Evolutionary conservation across 2,888 invertebrate genomes (phyloP).

Genomic region (Torymus texanus): DNA sequence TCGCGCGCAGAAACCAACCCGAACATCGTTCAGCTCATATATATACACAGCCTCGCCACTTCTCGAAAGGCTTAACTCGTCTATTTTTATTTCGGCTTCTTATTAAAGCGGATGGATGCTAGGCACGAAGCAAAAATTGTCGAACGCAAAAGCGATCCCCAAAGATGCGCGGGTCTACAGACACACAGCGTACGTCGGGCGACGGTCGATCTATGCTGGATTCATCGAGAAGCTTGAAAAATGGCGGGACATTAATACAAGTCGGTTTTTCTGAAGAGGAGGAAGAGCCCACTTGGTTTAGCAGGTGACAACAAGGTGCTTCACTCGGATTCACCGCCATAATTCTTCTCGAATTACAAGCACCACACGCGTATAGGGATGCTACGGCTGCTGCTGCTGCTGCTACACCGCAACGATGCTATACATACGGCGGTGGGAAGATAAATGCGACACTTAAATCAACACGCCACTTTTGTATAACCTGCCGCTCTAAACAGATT

Average conservation of each 20-base stretch:
- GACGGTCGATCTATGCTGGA: background rate
- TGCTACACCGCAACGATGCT: too few species aligned
- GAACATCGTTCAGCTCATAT: background rate
- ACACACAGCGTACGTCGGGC: background rate
- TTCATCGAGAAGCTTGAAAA: slow-evolving; percentile 53
- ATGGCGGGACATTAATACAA: slow-evolving; percentile 61
- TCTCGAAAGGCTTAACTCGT: slow-evolving; percentile 32
- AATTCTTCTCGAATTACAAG: slow-evolving; percentile 66
- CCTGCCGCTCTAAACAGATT: slow-evolving; percentile 54
- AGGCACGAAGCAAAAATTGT: slow-evolving; percentile 6
- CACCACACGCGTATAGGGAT: background rate
- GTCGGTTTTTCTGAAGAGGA: slow-evolving; percentile 56
- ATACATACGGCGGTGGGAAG: slow-evolving; percentile 50
- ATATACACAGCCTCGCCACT: background rate
- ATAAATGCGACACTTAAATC: slow-evolving; percentile 65
- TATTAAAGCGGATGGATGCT: slow-evolving; percentile 38
- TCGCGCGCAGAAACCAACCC: slow-evolving; percentile 37
- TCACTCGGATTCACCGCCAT: slow-evolving; percentile 69
- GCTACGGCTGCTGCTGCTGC: background rate
- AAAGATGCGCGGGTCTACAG: background rate
- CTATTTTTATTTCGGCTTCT: slow-evolving; percentile 44
- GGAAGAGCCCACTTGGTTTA: slow-evolving; percentile 59
- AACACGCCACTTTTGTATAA: slow-evolving; percentile 63
- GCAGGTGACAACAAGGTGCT: slow-evolving; percentile 71
- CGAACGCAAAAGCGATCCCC: slow-evolving; percentile 11